These are phyloP conservation scores for Andricus curvator DNA, from an alignment of 2,888 invertebrate genomes.

Conservation along the genomic window DNA sequence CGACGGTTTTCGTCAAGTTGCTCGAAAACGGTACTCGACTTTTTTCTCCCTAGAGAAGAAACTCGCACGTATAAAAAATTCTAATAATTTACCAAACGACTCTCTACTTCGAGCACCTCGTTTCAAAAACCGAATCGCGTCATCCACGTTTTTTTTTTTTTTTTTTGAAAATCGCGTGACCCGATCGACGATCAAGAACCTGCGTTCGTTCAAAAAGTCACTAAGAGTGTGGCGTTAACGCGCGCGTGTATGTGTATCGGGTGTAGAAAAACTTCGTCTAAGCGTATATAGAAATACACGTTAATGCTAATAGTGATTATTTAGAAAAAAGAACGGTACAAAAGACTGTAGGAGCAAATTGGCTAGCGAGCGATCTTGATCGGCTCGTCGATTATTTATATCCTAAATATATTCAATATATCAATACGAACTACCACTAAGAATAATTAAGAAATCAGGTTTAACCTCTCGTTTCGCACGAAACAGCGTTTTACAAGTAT, in stretches of 20 bases:
- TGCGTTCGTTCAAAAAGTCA: constrained; percentile 60
- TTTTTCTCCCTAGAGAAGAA: constrained; percentile 38
- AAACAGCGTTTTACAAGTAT: constrained; percentile 52
- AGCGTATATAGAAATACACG: constrained; percentile 66
- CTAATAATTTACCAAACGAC: constrained; percentile 39
- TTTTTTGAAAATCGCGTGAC: constrained; percentile 38
- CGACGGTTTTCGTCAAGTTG: constrained; percentile 16
- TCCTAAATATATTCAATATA: constrained; percentile 61
- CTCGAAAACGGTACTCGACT: constrained; percentile 38
- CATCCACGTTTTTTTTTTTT: constrained; percentile 43
- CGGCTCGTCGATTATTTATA: constrained; percentile 59
- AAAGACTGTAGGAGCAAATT: constrained; percentile 74
- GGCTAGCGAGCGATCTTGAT: constrained; percentile 64
- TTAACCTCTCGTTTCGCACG: constrained; percentile 45
- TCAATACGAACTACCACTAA: constrained; percentile 66
- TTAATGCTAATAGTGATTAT: constrained; percentile 68
- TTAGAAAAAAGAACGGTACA: constrained; percentile 74
- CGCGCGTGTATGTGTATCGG: constrained; percentile 62
- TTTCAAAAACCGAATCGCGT: constrained; percentile 46
- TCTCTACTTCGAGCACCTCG: constrained; percentile 17
- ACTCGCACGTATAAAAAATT: constrained; percentile 35
- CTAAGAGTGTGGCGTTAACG: constrained; percentile 60
- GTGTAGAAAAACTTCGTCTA: constrained; percentile 66
- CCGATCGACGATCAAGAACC: constrained; percentile 55
- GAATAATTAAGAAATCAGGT: constrained; percentile 68